phyloP scores from a whole-genome alignment of 2,797 vertebrate species.

The Alca torda region DNA sequence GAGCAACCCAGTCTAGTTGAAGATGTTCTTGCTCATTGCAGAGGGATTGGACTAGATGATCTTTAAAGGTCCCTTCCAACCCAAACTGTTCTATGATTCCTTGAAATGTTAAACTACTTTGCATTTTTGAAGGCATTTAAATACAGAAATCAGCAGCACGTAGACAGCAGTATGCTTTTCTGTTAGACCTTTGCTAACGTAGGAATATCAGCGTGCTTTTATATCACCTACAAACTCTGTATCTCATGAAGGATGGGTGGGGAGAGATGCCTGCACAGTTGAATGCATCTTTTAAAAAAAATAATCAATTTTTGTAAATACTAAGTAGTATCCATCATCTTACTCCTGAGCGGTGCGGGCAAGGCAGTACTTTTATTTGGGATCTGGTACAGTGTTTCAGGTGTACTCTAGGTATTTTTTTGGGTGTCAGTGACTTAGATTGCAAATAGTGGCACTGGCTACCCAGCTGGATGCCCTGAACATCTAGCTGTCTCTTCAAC shows the following conservation, averaged over 20 bases:
- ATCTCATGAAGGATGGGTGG: fast-evolving
- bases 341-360: fast-evolving
- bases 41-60: background rate
- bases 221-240: fast-evolving
- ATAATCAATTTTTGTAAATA: fast-evolving
- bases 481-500: fast-evolving
- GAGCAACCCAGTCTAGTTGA: background rate
- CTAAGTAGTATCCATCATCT: fast-evolving
- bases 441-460: fast-evolving
- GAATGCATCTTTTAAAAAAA: fast-evolving
- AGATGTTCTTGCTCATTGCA: background rate
- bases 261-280: fast-evolving
- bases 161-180: fast-evolving
- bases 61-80: background rate
- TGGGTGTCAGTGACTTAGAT: background rate
- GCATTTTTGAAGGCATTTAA: fast-evolving
- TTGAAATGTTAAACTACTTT: fast-evolving
- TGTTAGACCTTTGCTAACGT: background rate
- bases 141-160: fast-evolving
- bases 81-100: background rate
- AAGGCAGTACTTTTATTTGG: fast-evolving
- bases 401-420: background rate
- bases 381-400: fast-evolving
- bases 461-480: background rate
- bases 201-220: fast-evolving